Base-by-base conservation (phyloP, 2,888 invertebrate species). In the Drosophila ustulata region DNA sequence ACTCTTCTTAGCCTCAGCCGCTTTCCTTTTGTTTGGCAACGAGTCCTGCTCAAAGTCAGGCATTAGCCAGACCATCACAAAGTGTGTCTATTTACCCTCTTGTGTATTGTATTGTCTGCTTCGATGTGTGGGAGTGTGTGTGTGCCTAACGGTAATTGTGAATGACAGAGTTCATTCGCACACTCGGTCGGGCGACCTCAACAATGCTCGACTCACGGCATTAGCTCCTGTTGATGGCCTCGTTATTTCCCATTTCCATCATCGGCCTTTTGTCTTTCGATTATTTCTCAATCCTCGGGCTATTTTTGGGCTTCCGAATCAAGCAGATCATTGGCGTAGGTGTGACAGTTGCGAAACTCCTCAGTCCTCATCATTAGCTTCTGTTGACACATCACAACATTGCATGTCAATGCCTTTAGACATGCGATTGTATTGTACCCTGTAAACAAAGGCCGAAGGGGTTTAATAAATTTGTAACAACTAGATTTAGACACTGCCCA, bases 81-180 rank as follows among this genome's bases (percentile, higher is more conserved):
- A 68, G 79, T 63, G 82, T 63, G 59, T 79, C 51, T 79, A 59
- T 82, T 85, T 86, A 64, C 50, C 63, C 51, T 49, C 26, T 46
- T 46, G 34, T 49, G 18, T 57, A 25, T 55, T 51, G 41, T 41
- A 25, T 53, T 26, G 51, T 49, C 32, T 32, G 43, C 23, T 32
- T 28, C 28, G 46, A 11, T 43, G 13, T 56, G 37, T n/a, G 37
- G 4, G 34, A 11, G 34, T n/a, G 4, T 34, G 11, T 11, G 4
- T 61, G n/a, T 49, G 18, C 18, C 59, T 72, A 82, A 85, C 86
- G 77, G 86, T 72, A 85, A 79, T 78, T 88, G 80, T 71, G 70
- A 71, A 73, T 71, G 79, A 56, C 63, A 55, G 43, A 65, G 30
- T 37, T 55, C 43, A 49, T 28, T 53, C 66, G 26, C 39, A 51